Base-by-base conservation (phyloP, 2,888 invertebrate genomes). In the Prenolepis imparis region DNA sequence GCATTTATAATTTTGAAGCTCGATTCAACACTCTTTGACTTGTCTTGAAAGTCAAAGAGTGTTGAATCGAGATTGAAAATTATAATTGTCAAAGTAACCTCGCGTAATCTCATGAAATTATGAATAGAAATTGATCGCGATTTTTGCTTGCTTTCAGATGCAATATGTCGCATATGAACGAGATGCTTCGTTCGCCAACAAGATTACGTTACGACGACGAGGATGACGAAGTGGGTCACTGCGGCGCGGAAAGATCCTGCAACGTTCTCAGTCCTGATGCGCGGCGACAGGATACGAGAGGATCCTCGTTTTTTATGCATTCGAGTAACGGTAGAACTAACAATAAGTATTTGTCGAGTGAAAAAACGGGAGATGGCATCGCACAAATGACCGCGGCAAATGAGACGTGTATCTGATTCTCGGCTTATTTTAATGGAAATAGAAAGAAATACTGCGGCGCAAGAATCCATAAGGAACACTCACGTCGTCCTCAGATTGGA, bases 381-480 rank as follows among this genome's bases (percentile, higher is more conserved):
- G 36, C 70, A 15, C 86, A 48, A 48, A 48, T 84, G 21, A 67
- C 15, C 6, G 12, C 11, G 28, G 55, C 57, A 12, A 89, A 85
- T 18, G 92, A 93, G 70, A 91, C 92, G 15, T 87, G 88, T 36
- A 92, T 93, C 82, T 92, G 88, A 92, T 87, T 57, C 36, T 44
- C 48, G 63, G 57, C 32, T 84, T 81, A 68, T 52, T 57, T 52
- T 52, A 21, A 48, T 48, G 41, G 12, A 15, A 39, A 66, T 59
- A 18, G 67, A 41, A 82, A 73, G 75, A 66, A 86, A 63, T 72
- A 55, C 5, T 48, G n/a, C 48, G n/a, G 18, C 12, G 18, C 12
- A 15, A 48, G 32, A 15, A 61, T 77, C 41, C n/a, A 3, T 28
- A 52, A 70, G 32, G 15, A 55, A 64, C 59, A 41, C 28, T 52